These are phyloP conservation scores for Cynodonichthys magdalenae DNA, from an alignment of 2,797 vertebrate species.

Conservation along the genomic window DNA sequence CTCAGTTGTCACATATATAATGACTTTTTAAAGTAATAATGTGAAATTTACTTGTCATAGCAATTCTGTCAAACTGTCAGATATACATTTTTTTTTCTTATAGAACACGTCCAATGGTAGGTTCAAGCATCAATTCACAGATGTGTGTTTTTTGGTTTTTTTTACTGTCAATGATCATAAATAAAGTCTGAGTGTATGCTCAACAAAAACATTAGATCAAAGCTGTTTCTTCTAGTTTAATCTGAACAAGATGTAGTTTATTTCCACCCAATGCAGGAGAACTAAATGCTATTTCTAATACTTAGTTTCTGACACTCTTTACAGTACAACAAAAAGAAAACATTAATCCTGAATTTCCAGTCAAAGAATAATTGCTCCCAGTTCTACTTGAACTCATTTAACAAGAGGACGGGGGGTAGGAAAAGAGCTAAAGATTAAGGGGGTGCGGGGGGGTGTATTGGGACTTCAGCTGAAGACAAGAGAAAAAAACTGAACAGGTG, in stretches of 20 bases:
- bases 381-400: conserved; percentile 28
- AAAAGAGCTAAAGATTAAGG: conserved; percentile 32
- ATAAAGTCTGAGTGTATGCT: background rate
- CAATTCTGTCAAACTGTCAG: background rate
- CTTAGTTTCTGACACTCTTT: background rate
- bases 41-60: background rate
- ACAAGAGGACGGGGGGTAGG: conserved; percentile 29
- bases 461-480: conserved; percentile 60
- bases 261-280: background rate
- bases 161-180: background rate
- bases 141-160: background rate
- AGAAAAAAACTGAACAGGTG: conserved; percentile 77
- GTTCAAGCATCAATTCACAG: background rate
- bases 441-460: conserved; percentile 13
- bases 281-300: conserved; percentile 1
- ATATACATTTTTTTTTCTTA: background rate
- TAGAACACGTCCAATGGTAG: background rate
- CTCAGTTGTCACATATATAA: background rate
- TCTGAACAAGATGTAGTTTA: background rate
- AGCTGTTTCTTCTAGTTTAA: conserved; percentile 4
- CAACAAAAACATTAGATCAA: conserved; percentile 8
- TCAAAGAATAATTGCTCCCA: conserved; percentile 45
- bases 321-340: conserved; percentile 16
- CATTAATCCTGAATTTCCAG: conserved; percentile 13
- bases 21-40: background rate